Evolutionary conservation across 2,113 vertebrate genomes (phyloP).

Genomic region (Corynorhinus townsendii): DNA sequence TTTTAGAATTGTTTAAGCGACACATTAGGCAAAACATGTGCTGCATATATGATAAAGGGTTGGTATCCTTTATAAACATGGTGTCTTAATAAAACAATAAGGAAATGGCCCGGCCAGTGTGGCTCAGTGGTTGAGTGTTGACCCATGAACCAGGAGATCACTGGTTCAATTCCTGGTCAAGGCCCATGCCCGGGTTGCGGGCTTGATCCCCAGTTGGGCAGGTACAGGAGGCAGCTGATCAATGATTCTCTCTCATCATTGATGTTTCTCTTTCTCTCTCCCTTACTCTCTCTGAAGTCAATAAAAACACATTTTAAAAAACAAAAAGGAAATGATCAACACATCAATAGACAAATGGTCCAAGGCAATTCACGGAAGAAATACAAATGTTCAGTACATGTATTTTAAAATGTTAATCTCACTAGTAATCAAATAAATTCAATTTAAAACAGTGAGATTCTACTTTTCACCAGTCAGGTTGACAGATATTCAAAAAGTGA

Average conservation of each 20-base stretch:
- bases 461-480: background rate
- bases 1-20: background rate
- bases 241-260: no score
- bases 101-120: no score
- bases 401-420: conserved; percentile 16
- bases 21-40: background rate
- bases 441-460: background rate
- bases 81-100: background rate
- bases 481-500: background rate
- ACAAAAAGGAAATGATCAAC: background rate
- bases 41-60: background rate
- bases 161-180: no score
- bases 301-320: no score
- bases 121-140: no score
- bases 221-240: no score
- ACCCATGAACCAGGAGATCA: no score
- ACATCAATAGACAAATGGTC: background rate
- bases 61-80: background rate
- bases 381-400: background rate
- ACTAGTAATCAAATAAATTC: background rate
- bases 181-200: no score
- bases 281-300: no score
- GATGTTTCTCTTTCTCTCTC: no score
- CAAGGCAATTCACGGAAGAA: background rate
- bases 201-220: no score